A percentile compares a stretch with the other conserved stretches of the same genome.
These are phyloP conservation scores for Hybognathus amarus DNA, from an alignment of 2,797 vertebrate species.

Conservation along the genomic window DNA sequence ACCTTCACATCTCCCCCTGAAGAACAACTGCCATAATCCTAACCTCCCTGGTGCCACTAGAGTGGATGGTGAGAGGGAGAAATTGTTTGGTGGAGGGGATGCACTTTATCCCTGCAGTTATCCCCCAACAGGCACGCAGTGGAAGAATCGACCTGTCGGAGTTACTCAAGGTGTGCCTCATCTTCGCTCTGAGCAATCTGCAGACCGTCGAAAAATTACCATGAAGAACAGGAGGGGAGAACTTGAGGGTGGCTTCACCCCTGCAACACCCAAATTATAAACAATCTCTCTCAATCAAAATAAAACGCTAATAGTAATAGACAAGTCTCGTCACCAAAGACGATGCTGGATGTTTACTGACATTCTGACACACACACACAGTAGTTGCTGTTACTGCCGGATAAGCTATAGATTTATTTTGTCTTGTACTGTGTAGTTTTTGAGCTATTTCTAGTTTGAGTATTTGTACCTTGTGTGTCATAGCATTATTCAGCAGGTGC, in stretches of 20 bases:
- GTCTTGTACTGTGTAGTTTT: constrained; percentile 40
- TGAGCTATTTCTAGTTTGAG: constrained; percentile 23
- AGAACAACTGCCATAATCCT: constrained; percentile 42
- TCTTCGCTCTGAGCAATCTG: constrained; percentile 40
- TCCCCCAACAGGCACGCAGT: constrained; percentile 28
- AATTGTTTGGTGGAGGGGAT: constrained; percentile 14
- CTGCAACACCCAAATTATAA: constrained; percentile 23
- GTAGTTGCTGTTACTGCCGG: constrained; percentile 39
- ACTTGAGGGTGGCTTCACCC: constrained; percentile 33
- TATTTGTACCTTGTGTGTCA: constrained; percentile 37
- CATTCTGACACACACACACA: constrained; percentile 1
- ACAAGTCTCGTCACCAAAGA: constrained; percentile 45
- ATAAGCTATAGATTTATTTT: constrained; percentile 53
- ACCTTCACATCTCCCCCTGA: constrained; percentile 58
- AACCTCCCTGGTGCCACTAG: not conserved
- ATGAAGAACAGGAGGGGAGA: constrained; percentile 48
- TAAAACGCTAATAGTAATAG: constrained; percentile 8
- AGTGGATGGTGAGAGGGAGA: constrained; percentile 18
- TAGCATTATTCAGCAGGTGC: constrained; percentile 15
- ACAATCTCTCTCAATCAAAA: not conserved
- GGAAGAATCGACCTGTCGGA: constrained; percentile 59
- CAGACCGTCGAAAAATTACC: constrained; percentile 33
- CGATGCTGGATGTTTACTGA: constrained; percentile 57
- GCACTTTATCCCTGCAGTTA: constrained; percentile 50
- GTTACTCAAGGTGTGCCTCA: constrained; percentile 60